Percentiles rank a stretch among this genome's conserved stretches.
Conservation (phyloP, 2,113 vertebrate genomes). For the Salvelinus alpinus region DNA sequence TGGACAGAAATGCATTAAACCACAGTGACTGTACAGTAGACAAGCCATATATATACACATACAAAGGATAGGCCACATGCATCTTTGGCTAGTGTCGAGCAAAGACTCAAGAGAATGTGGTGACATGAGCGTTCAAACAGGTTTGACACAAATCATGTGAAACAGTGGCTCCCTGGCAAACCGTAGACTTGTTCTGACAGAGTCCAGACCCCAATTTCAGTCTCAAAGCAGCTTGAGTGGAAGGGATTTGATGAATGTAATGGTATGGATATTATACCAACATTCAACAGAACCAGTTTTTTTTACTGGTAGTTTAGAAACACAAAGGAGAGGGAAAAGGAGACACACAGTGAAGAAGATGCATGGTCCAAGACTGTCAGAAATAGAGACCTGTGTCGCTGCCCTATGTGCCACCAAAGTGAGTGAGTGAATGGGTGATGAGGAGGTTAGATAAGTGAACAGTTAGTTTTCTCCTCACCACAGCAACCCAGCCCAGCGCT, state of each 20-base stretch:
- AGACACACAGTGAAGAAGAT: not conserved
- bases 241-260: constrained; percentile 29
- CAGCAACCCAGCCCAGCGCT: constrained; percentile 93
- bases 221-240: constrained; percentile 18
- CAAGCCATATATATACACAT: too few species aligned
- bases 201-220: constrained; percentile 30
- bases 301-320: constrained; percentile 16
- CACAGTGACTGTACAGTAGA: not conserved
- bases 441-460: not conserved
- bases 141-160: not conserved
- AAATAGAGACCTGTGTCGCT: too few species aligned
- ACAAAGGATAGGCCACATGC: not conserved
- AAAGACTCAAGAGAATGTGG: not conserved
- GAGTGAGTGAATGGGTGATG: not conserved
- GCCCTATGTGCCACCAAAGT: too few species aligned
- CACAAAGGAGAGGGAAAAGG: not conserved
- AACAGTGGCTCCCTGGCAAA: not conserved
- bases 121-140: not conserved
- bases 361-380: too few species aligned
- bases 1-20: not conserved
- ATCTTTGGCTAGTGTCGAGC: constrained; percentile 11
- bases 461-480: constrained; percentile 74
- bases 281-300: not conserved
- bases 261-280: constrained; percentile 27
- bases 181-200: constrained; percentile 6